phyloP scores from a whole-genome alignment of 2,113 vertebrate genomes.

The Odocoileus hemionus region DNA sequence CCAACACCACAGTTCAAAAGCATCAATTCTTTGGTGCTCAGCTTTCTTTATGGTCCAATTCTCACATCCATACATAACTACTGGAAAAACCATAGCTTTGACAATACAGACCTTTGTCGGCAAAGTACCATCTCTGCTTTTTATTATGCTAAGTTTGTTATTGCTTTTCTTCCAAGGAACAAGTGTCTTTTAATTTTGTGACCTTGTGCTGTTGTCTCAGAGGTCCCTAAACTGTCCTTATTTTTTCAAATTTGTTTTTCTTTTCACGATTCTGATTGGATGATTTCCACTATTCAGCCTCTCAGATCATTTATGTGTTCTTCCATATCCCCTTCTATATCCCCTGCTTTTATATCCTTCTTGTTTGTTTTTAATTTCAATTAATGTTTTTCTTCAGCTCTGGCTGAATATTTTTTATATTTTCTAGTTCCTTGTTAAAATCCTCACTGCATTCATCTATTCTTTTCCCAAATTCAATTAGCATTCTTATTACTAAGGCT shows the following conservation, averaged over 20 bases:
- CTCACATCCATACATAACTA: not conserved
- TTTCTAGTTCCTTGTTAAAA: not conserved
- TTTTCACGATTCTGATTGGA: not conserved
- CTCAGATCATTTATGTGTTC: not conserved
- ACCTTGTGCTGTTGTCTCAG: not conserved
- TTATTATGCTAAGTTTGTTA: not conserved
- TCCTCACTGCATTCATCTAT: not conserved
- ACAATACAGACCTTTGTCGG: not conserved
- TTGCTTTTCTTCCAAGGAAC: not conserved
- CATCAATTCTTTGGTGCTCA: not conserved
- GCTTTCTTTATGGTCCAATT: not conserved
- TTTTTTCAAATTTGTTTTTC: not conserved
- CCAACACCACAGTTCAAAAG: not conserved
- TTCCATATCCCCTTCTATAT: not conserved
- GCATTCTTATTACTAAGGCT: not conserved
- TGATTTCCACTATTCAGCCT: not conserved
- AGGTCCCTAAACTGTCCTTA: not conserved
- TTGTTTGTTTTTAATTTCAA: not conserved
- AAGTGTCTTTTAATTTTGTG: not conserved
- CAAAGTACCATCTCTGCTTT: not conserved
- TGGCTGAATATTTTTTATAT: not conserved
- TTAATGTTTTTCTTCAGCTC: not conserved
- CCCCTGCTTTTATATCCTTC: not conserved
- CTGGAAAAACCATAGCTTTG: not conserved
- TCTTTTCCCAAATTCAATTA: not conserved